A percentile compares a stretch with the other conserved stretches of the same genome.
Conservation (phyloP, 2,888 invertebrate species). For the Ischnus inquisitorius region DNA sequence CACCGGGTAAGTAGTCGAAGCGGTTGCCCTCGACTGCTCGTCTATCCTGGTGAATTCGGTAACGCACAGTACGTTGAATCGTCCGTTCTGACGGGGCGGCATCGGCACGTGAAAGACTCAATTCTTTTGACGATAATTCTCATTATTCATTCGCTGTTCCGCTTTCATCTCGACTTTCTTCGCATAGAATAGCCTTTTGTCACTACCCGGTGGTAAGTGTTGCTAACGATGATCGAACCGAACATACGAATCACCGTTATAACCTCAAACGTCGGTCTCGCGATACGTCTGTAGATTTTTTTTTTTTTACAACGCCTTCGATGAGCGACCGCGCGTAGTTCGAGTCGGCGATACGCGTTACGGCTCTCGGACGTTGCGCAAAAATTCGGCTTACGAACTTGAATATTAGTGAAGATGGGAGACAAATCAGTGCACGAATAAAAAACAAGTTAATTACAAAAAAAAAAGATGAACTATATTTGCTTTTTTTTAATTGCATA, state of each 20-base stretch:
- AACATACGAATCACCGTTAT: slow-evolving; percentile 24
- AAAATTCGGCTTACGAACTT: no score
- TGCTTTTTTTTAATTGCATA: no score
- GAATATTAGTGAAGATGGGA: no score
- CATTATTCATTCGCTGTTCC: not conserved
- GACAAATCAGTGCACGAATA: no score
- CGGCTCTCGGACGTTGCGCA: not conserved
- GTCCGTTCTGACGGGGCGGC: no score
- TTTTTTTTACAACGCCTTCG: not conserved
- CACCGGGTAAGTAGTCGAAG: not conserved
- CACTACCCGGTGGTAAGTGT: not conserved
- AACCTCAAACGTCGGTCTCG: slow-evolving; percentile 52
- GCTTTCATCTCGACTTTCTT: not conserved
- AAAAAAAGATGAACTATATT: no score
- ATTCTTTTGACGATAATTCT: not conserved
- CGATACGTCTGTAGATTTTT: not conserved
- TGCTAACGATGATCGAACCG: not conserved
- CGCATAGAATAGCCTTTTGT: not conserved
- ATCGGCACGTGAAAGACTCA: slow-evolving; percentile 48
- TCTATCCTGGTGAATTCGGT: not conserved
- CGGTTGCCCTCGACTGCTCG: not conserved
- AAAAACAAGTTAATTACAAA: no score
- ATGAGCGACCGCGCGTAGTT: no score
- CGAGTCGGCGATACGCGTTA: not conserved
- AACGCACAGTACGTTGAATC: no score